phyloP scores from a whole-genome alignment of 2,888 invertebrate species.

The Lycocerus yunnanus region DNA sequence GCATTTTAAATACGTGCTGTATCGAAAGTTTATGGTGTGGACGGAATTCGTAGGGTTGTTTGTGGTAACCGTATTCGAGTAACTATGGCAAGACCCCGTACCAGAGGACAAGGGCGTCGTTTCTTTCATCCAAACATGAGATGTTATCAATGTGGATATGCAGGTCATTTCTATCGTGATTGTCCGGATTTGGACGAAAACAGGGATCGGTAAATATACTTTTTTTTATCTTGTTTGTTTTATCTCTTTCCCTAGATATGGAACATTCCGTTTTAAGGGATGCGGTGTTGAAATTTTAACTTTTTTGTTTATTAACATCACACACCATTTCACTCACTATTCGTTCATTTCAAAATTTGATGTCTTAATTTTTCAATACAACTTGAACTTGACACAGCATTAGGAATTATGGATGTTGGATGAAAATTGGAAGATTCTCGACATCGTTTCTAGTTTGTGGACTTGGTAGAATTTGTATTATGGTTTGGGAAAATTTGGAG shows the following conservation, averaged over 20 bases:
- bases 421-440: not conserved
- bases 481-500: not conserved
- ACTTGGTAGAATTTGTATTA: not conserved
- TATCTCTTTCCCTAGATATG: not conserved
- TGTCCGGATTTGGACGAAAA: slow-evolving; percentile 57
- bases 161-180: slow-evolving; percentile 63
- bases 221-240: slow-evolving; percentile 16
- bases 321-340: not conserved
- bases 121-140: slow-evolving; percentile 62
- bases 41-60: slow-evolving; percentile 52
- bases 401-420: not conserved
- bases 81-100: slow-evolving; percentile 60
- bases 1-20: not conserved
- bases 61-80: slow-evolving; percentile 60
- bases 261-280: not conserved
- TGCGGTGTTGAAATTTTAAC: not conserved
- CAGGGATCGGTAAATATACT: slow-evolving; percentile 47
- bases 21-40: slow-evolving; percentile 7
- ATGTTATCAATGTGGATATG: slow-evolving; percentile 63
- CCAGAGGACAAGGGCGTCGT: slow-evolving; percentile 56
- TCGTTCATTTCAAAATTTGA: not conserved
- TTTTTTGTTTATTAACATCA: not conserved
- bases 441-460: no score
- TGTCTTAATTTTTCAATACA: not conserved
- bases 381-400: not conserved